A percentile compares a stretch with the other conserved stretches of the same genome.
These are phyloP conservation scores for Penaeus monodon DNA, from an alignment of 2,888 invertebrate species.

Conservation along the genomic window DNA sequence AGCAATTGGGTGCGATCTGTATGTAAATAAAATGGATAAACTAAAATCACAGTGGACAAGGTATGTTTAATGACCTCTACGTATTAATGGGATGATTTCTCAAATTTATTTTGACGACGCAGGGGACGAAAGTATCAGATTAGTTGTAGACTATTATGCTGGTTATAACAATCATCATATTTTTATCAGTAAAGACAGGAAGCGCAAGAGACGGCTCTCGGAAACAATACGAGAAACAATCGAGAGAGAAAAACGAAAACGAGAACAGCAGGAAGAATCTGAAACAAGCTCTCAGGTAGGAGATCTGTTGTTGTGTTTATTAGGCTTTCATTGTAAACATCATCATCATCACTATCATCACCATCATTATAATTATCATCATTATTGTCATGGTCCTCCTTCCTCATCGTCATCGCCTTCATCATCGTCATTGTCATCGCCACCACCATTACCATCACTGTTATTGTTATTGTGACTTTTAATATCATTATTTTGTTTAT, in stretches of 20 bases:
- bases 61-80: too few species aligned
- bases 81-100: too few species aligned
- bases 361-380: not conserved
- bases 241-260: conserved; percentile 55
- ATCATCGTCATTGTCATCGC: not conserved
- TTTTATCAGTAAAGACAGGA: conserved; percentile 58
- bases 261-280: conserved; percentile 55
- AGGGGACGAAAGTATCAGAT: too few species aligned
- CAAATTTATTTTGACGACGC: too few species aligned
- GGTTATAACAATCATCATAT: not conserved
- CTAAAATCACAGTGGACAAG: too few species aligned
- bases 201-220: conserved; percentile 57
- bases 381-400: not conserved
- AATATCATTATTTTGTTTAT: too few species aligned
- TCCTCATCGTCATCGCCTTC: not conserved
- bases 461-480: too few species aligned
- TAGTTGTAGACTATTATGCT: not conserved
- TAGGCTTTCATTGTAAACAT: not conserved
- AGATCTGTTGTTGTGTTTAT: not conserved
- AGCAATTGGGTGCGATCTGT: too few species aligned
- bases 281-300: conserved; percentile 64
- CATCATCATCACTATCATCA: not conserved
- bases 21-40: too few species aligned
- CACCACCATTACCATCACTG: not conserved
- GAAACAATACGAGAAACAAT: conserved; percentile 65